These are phyloP conservation scores for Pyrocoelia pectoralis DNA, from an alignment of 2,888 invertebrate species.

Conservation along the genomic window DNA sequence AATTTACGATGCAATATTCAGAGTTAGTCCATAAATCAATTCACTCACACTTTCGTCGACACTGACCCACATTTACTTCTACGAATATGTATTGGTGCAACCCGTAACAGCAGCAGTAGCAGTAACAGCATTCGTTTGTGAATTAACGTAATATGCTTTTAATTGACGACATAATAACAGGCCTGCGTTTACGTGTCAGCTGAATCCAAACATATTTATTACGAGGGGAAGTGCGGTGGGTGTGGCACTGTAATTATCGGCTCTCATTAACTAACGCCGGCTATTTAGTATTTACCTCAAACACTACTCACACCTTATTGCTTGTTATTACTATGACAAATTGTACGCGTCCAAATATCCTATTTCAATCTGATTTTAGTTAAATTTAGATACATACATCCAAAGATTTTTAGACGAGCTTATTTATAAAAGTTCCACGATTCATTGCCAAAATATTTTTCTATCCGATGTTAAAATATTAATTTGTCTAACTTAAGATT, in stretches of 20 bases:
- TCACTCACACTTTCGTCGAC: constrained; percentile 45
- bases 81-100: constrained; percentile 21
- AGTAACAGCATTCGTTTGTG: constrained; percentile 34
- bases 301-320: constrained; percentile 31
- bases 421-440: neutral
- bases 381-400: constrained; percentile 2
- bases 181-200: constrained; percentile 51
- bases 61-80: constrained; percentile 45
- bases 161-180: constrained; percentile 56
- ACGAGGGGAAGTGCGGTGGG: constrained; percentile 48
- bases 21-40: constrained; percentile 47
- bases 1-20: constrained; percentile 37
- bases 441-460: constrained; percentile 1
- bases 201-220: constrained; percentile 52
- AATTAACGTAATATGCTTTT: constrained; percentile 52
- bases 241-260: constrained; percentile 50
- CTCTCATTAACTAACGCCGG: constrained; percentile 45
- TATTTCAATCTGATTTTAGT: constrained; percentile 16
- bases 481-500: constrained; percentile 3
- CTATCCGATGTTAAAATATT: constrained; percentile 3
- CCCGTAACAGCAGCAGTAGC: constrained; percentile 14
- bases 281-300: constrained; percentile 37
- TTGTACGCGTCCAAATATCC: constrained; percentile 17
- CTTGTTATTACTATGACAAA: constrained; percentile 23
- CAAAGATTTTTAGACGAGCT: neutral